These are phyloP conservation scores for Clarias laeviceps DNA, from an alignment of 2,797 vertebrate genomes.

Conservation along the genomic window DNA sequence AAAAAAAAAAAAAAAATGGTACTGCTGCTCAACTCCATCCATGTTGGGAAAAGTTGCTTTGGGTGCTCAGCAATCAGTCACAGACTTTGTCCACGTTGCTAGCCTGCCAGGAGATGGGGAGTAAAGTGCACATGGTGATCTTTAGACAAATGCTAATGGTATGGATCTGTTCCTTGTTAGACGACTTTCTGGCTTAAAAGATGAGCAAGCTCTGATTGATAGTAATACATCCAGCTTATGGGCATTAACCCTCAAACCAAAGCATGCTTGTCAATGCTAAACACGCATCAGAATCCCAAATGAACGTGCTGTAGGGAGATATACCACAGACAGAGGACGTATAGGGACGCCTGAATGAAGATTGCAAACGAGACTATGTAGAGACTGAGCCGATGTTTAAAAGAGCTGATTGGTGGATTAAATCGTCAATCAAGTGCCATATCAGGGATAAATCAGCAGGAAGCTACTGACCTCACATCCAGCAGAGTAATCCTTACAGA, in stretches of 20 bases:
- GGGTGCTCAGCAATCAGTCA: too few relatives aligned
- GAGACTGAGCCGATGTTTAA: conserved; percentile 39
- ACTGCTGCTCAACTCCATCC: too few relatives aligned
- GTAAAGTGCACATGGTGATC: neutral
- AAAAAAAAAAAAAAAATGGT: too few relatives aligned
- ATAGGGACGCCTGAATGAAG: neutral
- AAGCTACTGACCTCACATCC: conserved; percentile 43
- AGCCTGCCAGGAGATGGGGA: neutral
- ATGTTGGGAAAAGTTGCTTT: too few relatives aligned
- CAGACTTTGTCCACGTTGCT: neutral
- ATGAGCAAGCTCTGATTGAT: neutral
- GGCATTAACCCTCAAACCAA: neutral
- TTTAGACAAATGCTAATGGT: neutral
- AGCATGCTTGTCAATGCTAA: neutral
- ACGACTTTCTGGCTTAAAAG: neutral
- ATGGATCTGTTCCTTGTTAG: neutral
- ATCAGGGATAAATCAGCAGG: conserved; percentile 46
- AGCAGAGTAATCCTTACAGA: conserved; percentile 49
- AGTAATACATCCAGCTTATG: neutral
- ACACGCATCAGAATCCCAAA: neutral
- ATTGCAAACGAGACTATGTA: neutral
- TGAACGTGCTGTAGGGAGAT: neutral
- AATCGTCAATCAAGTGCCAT: conserved; percentile 51
- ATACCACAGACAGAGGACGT: neutral
- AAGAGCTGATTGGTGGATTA: conserved; percentile 54